Conservation (phyloP, 2,113 vertebrate species). For the Sardina pilchardus region DNA sequence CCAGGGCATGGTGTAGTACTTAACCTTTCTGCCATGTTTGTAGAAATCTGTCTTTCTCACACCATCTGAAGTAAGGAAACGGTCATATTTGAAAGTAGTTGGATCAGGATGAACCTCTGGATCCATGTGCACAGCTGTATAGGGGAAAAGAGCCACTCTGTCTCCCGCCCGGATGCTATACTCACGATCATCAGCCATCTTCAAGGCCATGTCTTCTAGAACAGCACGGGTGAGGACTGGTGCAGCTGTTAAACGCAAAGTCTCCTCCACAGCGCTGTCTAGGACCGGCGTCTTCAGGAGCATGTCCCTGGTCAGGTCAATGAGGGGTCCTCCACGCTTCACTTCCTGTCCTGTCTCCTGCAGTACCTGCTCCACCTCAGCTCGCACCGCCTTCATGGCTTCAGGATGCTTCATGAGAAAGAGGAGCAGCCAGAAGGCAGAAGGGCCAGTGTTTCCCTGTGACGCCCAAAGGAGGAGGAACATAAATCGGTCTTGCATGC, state of each 20-base stretch:
- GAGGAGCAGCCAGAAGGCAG: conserved; percentile 86
- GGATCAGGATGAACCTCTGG: conserved; percentile 85
- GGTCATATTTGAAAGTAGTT: conserved; percentile 76
- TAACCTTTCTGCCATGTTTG: conserved; percentile 81
- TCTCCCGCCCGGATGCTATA: conserved; percentile 79
- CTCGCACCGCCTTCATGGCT: conserved; percentile 80
- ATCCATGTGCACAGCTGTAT: conserved; percentile 79
- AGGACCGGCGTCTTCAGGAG: conserved; percentile 76
- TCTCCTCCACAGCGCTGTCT: conserved; percentile 89
- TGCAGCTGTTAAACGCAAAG: conserved; percentile 73
- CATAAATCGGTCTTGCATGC: conserved; percentile 79
- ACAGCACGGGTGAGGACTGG: conserved; percentile 78
- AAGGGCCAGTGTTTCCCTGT: conserved; percentile 85
- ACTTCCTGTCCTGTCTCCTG: conserved; percentile 68
- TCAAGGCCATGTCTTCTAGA: conserved; percentile 70
- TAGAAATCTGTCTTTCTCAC: conserved; percentile 83
- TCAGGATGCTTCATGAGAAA: conserved; percentile 84
- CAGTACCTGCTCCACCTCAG: conserved; percentile 72
- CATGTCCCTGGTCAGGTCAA: conserved; percentile 71
- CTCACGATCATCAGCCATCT: conserved; percentile 66
- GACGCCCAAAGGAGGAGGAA: conserved; percentile 91
- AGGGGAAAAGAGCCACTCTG: conserved; percentile 82
- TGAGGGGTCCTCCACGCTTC: conserved; percentile 52
- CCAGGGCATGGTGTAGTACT: conserved; percentile 90
- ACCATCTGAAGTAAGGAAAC: conserved; percentile 79